Evolutionary conservation across 2,888 invertebrate species (phyloP).

Genomic region (Patella caerulea): DNA sequence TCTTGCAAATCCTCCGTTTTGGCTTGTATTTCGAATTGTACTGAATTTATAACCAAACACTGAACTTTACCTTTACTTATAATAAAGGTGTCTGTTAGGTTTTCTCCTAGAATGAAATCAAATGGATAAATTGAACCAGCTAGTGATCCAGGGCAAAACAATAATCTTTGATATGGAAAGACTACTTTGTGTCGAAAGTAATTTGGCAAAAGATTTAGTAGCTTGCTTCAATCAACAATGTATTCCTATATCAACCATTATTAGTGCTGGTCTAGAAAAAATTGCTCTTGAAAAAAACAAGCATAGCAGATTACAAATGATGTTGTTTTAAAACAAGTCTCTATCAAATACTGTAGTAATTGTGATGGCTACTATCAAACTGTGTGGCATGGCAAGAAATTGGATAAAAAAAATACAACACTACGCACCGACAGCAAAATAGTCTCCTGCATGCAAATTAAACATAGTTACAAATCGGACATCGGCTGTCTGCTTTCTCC

Average conservation of each 20-base stretch:
- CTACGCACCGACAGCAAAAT: slow-evolving; percentile 48
- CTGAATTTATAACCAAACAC: slow-evolving; percentile 43
- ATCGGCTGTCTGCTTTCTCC: slow-evolving; percentile 34
- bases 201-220: no score
- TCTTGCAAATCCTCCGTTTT: slow-evolving; percentile 41
- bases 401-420: not conserved
- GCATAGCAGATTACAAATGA: no score
- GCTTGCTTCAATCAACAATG: no score
- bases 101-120: slow-evolving; percentile 44
- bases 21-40: slow-evolving; percentile 46
- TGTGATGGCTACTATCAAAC: no score
- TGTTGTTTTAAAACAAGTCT: no score
- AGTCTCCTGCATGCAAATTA: slow-evolving; percentile 43
- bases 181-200: no score
- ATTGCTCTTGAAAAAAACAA: no score
- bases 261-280: no score
- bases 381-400: no score
- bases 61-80: slow-evolving; percentile 48
- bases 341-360: no score
- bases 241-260: no score
- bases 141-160: not conserved
- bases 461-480: slow-evolving; percentile 44
- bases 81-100: slow-evolving; percentile 47
- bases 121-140: not conserved
- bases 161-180: no score